Percentiles rank a stretch among this genome's conserved stretches.
Evolutionary conservation across 2,113 vertebrate genomes (phyloP).

Genomic region (Perca fluviatilis): DNA sequence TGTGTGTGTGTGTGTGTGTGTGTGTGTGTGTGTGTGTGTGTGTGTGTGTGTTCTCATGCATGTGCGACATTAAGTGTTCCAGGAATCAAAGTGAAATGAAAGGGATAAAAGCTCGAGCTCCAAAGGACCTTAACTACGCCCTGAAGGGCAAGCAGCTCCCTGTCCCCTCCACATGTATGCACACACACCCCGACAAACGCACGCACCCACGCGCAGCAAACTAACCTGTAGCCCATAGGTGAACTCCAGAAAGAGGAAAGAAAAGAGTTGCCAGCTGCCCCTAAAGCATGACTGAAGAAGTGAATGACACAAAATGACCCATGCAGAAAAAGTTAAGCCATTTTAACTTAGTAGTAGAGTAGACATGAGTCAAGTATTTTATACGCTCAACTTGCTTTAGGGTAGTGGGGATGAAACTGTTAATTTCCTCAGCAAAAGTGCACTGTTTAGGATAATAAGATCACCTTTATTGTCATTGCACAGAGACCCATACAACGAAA

Average conservation of each 20-base stretch:
- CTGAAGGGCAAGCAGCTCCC: constrained; percentile 45
- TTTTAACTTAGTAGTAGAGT: not conserved
- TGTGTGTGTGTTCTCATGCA: not conserved
- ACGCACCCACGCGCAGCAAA: constrained; percentile 1
- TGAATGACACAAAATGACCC: constrained; percentile 23
- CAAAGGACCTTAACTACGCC: constrained; percentile 65
- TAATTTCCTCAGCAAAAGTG: not conserved
- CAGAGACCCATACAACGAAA: too few species aligned
- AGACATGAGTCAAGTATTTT: not conserved
- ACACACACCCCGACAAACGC: not conserved
- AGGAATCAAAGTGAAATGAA: constrained; percentile 77
- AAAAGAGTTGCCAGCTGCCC: constrained; percentile 36
- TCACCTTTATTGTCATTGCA: too few species aligned
- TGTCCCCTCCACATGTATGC: constrained; percentile 25
- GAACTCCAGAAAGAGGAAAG: constrained; percentile 37
- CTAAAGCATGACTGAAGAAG: constrained; percentile 15
- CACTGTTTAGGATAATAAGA: not conserved
- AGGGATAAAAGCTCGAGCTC: constrained; percentile 55
- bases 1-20: constrained; percentile 12
- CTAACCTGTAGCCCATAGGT: constrained; percentile 43
- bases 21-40: constrained; percentile 15
- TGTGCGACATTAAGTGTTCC: constrained; percentile 74
- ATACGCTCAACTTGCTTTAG: not conserved
- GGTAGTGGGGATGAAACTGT: not conserved
- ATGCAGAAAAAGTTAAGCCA: constrained; percentile 1